phyloP scores from a whole-genome alignment of 2,113 vertebrate species.

The Cyprinodon variegatus region DNA sequence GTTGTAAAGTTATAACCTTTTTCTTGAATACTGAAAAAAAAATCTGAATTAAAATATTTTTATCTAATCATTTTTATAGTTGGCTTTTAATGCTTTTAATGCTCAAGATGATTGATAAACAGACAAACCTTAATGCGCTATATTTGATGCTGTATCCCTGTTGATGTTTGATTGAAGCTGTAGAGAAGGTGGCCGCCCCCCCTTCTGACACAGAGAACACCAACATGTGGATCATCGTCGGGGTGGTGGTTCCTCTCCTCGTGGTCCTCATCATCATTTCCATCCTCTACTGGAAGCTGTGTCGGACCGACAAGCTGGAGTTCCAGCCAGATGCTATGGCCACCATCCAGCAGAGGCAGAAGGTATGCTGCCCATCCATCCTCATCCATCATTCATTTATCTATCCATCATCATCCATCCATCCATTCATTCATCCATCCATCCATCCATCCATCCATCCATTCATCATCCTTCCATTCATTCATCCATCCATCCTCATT shows the following conservation, averaged over 20 bases:
- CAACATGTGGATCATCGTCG: constrained; percentile 93
- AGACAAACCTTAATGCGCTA: not conserved
- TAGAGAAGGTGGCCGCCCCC: constrained; percentile 84
- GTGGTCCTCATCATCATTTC: constrained; percentile 89
- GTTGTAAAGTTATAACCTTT: too few relatives aligned
- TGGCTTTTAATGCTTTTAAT: too few relatives aligned
- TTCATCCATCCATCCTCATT: too few relatives aligned
- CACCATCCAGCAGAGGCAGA: constrained; percentile 93
- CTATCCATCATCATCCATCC: too few relatives aligned
- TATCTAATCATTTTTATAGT: too few relatives aligned
- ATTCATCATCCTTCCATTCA: too few relatives aligned
- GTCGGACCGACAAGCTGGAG: constrained; percentile 96
- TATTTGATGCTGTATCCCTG: not conserved
- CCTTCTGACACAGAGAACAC: constrained; percentile 84
- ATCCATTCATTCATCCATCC: too few relatives aligned
- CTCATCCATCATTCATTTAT: not conserved
- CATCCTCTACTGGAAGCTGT: constrained; percentile 98
- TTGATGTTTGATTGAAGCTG: constrained; percentile 76
- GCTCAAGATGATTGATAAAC: too few relatives aligned
- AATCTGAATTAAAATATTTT: not conserved
- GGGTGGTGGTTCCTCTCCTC: constrained; percentile 89
- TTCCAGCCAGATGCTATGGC: constrained; percentile 95
- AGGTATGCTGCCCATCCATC: constrained; percentile 76
- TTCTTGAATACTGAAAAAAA: not conserved
- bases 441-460: too few relatives aligned